Conservation (phyloP, 2,888 invertebrate genomes). For the Callimorpha dominula region DNA sequence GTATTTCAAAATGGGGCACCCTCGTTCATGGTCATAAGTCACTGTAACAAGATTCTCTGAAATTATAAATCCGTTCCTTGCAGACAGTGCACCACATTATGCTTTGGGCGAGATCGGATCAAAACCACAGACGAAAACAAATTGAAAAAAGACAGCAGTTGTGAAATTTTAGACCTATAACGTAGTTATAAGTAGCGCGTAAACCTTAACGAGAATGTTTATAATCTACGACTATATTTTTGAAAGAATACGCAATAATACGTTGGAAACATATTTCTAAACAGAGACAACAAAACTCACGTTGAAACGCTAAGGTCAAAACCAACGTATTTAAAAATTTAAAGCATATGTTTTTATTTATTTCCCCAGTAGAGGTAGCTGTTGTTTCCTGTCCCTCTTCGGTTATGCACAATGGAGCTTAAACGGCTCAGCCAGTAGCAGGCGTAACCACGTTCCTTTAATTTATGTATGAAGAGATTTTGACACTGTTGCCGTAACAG, state of each 20-base stretch:
- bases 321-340: constrained; percentile 14
- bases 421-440: constrained; percentile 68
- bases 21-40: not conserved
- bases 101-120: not conserved
- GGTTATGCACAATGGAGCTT: constrained; percentile 77
- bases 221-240: not conserved
- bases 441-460: constrained; percentile 67
- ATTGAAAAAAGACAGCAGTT: not conserved
- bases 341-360: constrained; percentile 15
- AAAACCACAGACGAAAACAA: not conserved
- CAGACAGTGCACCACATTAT: not conserved
- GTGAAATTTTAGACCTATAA: not conserved
- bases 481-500: constrained; percentile 61
- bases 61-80: not conserved
- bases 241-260: not conserved
- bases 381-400: constrained; percentile 65
- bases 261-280: not conserved
- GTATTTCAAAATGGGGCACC: not conserved
- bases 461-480: constrained; percentile 81
- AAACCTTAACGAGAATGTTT: not conserved
- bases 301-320: not conserved
- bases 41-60: not conserved
- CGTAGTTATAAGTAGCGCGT: not conserved
- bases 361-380: constrained; percentile 16
- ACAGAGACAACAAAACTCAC: not conserved